phyloP scores from a whole-genome alignment of 2,797 vertebrate species.

The Pagetopsis macropterus region DNA sequence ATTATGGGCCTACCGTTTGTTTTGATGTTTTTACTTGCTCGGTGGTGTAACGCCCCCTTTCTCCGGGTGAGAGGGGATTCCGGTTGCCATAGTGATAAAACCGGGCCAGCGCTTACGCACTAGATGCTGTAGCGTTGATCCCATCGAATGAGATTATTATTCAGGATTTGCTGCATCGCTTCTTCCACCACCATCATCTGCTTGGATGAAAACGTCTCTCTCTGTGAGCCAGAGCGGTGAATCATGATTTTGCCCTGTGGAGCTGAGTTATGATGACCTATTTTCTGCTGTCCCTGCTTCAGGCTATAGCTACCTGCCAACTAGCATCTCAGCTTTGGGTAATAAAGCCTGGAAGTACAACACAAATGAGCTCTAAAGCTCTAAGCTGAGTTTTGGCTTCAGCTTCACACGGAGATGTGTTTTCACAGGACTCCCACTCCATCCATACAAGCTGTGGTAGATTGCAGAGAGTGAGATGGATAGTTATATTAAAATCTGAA shows the following conservation, averaged over 20 bases:
- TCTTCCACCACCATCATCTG: conserved; percentile 46
- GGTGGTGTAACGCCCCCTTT: conserved; percentile 66
- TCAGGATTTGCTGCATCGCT: conserved; percentile 40
- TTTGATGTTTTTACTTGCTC: not conserved
- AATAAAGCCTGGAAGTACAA: not conserved
- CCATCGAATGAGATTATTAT: conserved; percentile 64
- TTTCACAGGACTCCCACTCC: conserved; percentile 12
- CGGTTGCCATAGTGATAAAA: conserved; percentile 78
- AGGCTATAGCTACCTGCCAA: conserved; percentile 30
- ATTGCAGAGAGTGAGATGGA: not conserved
- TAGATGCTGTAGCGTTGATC: conserved; percentile 59
- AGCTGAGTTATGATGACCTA: conserved; percentile 63
- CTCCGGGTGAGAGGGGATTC: conserved; percentile 59
- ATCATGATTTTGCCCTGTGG: conserved; percentile 48
- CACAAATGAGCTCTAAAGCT: not conserved
- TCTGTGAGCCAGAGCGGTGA: conserved; percentile 59
- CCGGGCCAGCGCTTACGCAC: conserved; percentile 53
- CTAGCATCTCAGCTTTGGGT: not conserved
- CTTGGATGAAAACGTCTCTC: conserved; percentile 39
- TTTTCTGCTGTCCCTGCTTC: conserved; percentile 43
- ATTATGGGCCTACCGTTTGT: not conserved
- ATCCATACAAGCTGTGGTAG: not conserved
- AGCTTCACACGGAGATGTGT: not conserved
- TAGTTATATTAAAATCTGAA: not conserved
- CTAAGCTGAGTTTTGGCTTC: not conserved